These are phyloP conservation scores for Abscondita cerata DNA, from an alignment of 2,888 invertebrate genomes.

Conservation along the genomic window DNA sequence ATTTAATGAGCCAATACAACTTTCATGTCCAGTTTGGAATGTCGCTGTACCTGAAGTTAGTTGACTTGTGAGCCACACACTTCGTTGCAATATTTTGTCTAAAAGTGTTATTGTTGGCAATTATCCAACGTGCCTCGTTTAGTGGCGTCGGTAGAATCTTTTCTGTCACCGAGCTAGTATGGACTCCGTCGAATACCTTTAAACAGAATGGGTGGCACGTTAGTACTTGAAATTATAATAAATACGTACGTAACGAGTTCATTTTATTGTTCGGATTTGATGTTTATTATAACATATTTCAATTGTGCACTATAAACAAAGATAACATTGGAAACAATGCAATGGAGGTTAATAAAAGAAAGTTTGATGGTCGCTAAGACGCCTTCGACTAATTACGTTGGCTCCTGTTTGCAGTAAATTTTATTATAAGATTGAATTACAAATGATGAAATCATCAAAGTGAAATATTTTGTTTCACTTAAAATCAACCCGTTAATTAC, in stretches of 20 bases:
- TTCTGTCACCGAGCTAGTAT: conserved; percentile 47
- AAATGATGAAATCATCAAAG: too few species aligned
- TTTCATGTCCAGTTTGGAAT: conserved; percentile 16
- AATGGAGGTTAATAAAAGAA: too few species aligned
- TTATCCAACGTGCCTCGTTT: conserved; percentile 46
- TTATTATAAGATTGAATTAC: too few species aligned
- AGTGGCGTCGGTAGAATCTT: conserved; percentile 46
- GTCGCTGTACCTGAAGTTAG: conserved; percentile 9
- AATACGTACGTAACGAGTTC: not conserved
- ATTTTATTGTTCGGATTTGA: not conserved
- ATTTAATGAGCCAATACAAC: conserved; percentile 19
- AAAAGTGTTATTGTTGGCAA: conserved; percentile 51
- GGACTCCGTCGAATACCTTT: conserved; percentile 38
- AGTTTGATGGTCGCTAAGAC: too few species aligned
- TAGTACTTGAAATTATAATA: not conserved
- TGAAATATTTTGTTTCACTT: too few species aligned
- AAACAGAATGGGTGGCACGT: conserved; percentile 25
- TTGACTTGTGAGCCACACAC: conserved; percentile 34
- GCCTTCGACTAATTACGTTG: too few species aligned
- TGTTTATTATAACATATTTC: too few species aligned
- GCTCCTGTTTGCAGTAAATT: too few species aligned
- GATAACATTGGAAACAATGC: too few species aligned
- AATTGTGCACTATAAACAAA: too few species aligned
- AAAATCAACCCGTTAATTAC: too few species aligned
- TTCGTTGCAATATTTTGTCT: conserved; percentile 51